These are phyloP conservation scores for Aporrectodea caliginosa DNA, from an alignment of 1,140 invertebrate genomes.

Conservation along the genomic window DNA sequence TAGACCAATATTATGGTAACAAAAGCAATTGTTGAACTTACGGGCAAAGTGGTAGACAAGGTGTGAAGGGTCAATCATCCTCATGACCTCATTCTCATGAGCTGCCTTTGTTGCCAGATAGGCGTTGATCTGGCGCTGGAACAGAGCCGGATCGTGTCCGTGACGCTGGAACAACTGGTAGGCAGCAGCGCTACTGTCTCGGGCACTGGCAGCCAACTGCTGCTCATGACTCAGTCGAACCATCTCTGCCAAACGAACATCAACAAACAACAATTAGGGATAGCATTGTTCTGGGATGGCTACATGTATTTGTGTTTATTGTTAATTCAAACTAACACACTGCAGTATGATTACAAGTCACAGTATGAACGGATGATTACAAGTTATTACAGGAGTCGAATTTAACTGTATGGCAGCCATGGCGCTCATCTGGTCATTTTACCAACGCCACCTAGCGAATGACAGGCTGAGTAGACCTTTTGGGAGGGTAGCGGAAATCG, in stretches of 20 bases:
- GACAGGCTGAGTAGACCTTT: too few species aligned
- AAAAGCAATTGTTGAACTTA: conserved; percentile 38
- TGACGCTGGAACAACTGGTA: conserved; percentile 51
- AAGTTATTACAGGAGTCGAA: neutral
- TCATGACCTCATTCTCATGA: conserved; percentile 40
- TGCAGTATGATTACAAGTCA: neutral
- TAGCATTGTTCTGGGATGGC: neutral
- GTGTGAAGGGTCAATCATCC: conserved; percentile 45
- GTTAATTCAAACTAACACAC: too few species aligned
- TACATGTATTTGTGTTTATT: too few species aligned
- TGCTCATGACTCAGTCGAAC: conserved; percentile 23
- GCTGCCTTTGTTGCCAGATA: conserved; percentile 37
- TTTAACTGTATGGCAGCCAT: neutral
- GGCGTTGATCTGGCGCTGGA: conserved; percentile 48
- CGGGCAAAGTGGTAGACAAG: conserved; percentile 53
- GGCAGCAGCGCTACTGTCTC: conserved; percentile 46
- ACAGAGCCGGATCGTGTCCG: conserved; percentile 38
- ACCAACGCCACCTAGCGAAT: too few species aligned
- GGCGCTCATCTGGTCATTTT: too few species aligned
- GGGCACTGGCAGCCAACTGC: conserved; percentile 36
- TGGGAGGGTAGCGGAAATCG: too few species aligned
- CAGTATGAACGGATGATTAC: neutral
- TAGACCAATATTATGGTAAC: neutral
- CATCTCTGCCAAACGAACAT: neutral
- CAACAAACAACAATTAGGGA: neutral